Conservation (phyloP, 2,113 vertebrate species). For the Oryzias melastigma region DNA sequence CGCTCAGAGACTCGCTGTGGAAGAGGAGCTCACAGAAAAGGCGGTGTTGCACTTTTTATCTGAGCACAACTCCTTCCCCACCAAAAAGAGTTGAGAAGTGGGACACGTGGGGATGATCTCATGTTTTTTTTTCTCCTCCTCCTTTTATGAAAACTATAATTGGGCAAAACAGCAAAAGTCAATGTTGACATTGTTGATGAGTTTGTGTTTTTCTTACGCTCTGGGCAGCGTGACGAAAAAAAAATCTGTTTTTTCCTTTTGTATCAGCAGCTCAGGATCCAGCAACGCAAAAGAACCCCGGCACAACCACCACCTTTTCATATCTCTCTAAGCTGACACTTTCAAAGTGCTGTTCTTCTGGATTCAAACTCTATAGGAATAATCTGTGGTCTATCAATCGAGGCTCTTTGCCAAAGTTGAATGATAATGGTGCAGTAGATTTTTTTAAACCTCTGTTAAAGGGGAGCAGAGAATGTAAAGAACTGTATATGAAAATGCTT, state of each 20-base stretch:
- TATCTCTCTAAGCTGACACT: constrained; percentile 49
- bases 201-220: constrained; percentile 42
- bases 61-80: constrained; percentile 33
- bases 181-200: constrained; percentile 57
- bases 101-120: constrained; percentile 36
- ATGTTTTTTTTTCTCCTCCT: constrained; percentile 10
- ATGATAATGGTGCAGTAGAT: constrained; percentile 41
- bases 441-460: constrained; percentile 18
- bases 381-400: constrained; percentile 53
- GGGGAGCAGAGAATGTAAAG: constrained; percentile 43
- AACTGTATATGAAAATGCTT: constrained; percentile 37
- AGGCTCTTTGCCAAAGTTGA: constrained; percentile 45
- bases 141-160: constrained; percentile 46
- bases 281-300: constrained; percentile 51
- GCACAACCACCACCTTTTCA: constrained; percentile 48
- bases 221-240: constrained; percentile 29
- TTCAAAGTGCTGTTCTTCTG: constrained; percentile 45
- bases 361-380: constrained; percentile 31
- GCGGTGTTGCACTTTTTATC: constrained; percentile 37
- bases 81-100: constrained; percentile 38
- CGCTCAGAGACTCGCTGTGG: constrained; percentile 48
- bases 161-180: constrained; percentile 32
- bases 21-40: constrained; percentile 39
- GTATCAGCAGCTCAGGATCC: constrained; percentile 54
- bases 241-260: constrained; percentile 24